These are phyloP conservation scores for Lateolabrax maculatus DNA, from an alignment of 2,797 vertebrate genomes.

Conservation along the genomic window DNA sequence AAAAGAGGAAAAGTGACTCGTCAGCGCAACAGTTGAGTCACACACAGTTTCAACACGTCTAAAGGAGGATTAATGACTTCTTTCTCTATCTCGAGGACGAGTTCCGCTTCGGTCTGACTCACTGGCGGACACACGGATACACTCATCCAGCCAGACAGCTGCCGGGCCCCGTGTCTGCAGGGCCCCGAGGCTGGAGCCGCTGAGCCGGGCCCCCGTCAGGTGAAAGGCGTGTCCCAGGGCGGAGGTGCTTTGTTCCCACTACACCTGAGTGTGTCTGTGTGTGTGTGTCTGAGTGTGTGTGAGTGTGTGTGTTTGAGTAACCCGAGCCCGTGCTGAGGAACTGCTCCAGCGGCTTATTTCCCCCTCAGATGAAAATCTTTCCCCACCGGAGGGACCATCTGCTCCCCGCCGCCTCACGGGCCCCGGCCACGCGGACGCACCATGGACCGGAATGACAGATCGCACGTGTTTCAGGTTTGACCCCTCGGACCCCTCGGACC, in stretches of 20 bases:
- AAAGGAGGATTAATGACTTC: slow-evolving; percentile 14
- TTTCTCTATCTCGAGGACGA: background rate
- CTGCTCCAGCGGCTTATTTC: slow-evolving; percentile 1
- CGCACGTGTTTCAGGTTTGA: slow-evolving; percentile 34
- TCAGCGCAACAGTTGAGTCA: slow-evolving; percentile 65
- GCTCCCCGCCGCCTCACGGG: background rate
- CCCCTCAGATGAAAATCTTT: background rate
- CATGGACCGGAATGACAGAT: slow-evolving; percentile 50
- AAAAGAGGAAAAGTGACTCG: slow-evolving; percentile 48
- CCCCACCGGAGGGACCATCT: background rate
- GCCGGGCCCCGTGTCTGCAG: background rate
- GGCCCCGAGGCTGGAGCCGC: slow-evolving; percentile 35
- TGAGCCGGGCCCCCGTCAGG: slow-evolving; percentile 61
- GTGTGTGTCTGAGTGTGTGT: no score
- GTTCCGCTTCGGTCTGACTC: slow-evolving; percentile 58
- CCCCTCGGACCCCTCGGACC: slow-evolving; percentile 32
- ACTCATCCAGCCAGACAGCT: slow-evolving; percentile 23
- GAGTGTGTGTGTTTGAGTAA: slow-evolving; percentile 19
- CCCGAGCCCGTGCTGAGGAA: slow-evolving; percentile 1
- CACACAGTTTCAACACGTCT: slow-evolving; percentile 28
- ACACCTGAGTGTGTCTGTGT: slow-evolving; percentile 43
- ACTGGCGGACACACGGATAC: slow-evolving; percentile 31
- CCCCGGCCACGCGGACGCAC: slow-evolving; percentile 11
- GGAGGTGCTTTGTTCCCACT: slow-evolving; percentile 36
- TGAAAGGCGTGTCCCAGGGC: slow-evolving; percentile 78